Evolutionary conservation across 2,113 vertebrate genomes (phyloP).

Genomic region (Sinocyclocheilus grahami): DNA sequence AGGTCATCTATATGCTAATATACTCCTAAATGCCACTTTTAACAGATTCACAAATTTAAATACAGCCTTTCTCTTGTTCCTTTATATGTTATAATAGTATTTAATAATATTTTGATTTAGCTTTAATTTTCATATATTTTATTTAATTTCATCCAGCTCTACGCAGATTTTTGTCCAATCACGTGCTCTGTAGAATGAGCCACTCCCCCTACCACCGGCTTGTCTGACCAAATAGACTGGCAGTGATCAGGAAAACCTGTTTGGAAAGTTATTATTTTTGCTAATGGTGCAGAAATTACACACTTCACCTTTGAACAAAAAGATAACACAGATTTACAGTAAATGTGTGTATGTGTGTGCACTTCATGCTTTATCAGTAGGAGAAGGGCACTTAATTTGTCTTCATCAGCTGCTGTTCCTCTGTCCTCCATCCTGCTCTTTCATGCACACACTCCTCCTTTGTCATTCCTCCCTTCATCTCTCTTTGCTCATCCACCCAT

Average conservation of each 20-base stretch:
- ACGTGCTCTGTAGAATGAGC: background rate
- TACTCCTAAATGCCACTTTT: too few relatives aligned
- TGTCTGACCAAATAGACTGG: background rate
- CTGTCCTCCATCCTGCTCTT: slow-evolving; percentile 48
- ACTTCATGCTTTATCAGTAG: slow-evolving; percentile 70
- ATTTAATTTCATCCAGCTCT: background rate
- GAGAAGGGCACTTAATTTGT: slow-evolving; percentile 74
- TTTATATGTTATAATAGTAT: too few relatives aligned
- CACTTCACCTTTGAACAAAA: slow-evolving; percentile 25
- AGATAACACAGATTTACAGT: slow-evolving; percentile 12
- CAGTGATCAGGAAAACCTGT: background rate
- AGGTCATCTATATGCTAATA: too few relatives aligned
- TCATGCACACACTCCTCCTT: slow-evolving; percentile 53
- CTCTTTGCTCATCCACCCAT: background rate
- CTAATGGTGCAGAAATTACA: slow-evolving; percentile 26
- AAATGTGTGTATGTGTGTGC: slow-evolving; percentile 45
- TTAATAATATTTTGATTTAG: too few relatives aligned
- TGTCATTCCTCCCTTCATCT: slow-evolving; percentile 37
- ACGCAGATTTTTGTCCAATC: background rate
- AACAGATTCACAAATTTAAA: too few relatives aligned
- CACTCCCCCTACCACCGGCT: background rate
- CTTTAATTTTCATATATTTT: too few relatives aligned
- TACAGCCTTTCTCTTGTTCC: too few relatives aligned
- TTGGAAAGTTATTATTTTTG: slow-evolving; percentile 11
- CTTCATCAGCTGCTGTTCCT: slow-evolving; percentile 65